Percentiles rank a stretch among this genome's conserved stretches.
Evolutionary conservation across 2,888 invertebrate genomes (phyloP).

Genomic region (Helicoverpa assulta): DNA sequence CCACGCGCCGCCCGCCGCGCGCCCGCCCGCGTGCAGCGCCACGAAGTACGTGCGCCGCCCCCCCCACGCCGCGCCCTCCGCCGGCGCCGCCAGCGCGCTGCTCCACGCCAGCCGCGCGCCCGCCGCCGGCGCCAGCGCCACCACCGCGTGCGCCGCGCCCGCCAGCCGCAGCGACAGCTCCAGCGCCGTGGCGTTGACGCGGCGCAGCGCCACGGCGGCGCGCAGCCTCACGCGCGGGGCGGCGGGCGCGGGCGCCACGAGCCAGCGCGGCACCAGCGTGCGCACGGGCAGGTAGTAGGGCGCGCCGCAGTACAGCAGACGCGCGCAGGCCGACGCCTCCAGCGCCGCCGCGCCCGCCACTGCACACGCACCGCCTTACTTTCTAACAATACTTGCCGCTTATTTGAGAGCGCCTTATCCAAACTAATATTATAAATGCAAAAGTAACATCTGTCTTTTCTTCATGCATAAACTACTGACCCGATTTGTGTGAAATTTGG

Average conservation of each 20-base stretch:
- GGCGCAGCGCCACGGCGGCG: slow-evolving; percentile 17
- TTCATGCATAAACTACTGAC: too few species aligned
- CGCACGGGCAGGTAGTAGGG: slow-evolving; percentile 95
- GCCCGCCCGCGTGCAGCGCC: slow-evolving; percentile 65
- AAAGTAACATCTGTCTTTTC: too few species aligned
- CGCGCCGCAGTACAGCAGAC: slow-evolving; percentile 93
- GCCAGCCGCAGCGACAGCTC: neutral
- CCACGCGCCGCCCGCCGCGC: slow-evolving; percentile 47
- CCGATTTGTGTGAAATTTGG: too few species aligned
- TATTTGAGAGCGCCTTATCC: too few species aligned
- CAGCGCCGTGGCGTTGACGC: slow-evolving; percentile 36
- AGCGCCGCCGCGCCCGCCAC: slow-evolving; percentile 87
- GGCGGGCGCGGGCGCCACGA: slow-evolving; percentile 90
- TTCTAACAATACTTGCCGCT: too few species aligned
- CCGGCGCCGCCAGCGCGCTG: slow-evolving; percentile 90
- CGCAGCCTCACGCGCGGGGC: slow-evolving; percentile 27
- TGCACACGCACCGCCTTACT: slow-evolving; percentile 44
- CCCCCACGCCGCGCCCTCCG: slow-evolving; percentile 82
- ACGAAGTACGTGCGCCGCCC: slow-evolving; percentile 80
- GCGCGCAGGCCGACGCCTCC: slow-evolving; percentile 91
- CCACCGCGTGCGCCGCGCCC: slow-evolving; percentile 67
- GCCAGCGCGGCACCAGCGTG: slow-evolving; percentile 92
- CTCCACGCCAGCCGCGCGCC: slow-evolving; percentile 84
- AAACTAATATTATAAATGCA: too few species aligned
- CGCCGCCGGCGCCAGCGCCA: slow-evolving; percentile 77